Evolutionary conservation across 2,797 vertebrate species (phyloP).

Genomic region (Chaetophractus vellerosus): DNA sequence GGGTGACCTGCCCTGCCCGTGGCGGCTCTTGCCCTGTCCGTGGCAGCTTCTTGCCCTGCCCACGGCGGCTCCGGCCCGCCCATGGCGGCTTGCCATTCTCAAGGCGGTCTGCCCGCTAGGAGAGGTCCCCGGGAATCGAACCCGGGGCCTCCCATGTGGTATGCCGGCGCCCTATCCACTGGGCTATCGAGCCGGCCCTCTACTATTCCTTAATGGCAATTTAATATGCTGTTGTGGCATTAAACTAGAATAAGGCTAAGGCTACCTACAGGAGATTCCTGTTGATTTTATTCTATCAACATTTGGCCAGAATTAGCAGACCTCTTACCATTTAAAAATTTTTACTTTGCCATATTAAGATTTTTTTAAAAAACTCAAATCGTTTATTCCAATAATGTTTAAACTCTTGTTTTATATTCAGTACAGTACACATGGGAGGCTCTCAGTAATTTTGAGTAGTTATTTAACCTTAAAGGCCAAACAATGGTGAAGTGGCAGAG

Average conservation of each 20-base stretch:
- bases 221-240: background rate
- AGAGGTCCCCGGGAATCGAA: too few species aligned
- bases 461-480: background rate
- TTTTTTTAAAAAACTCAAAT: background rate
- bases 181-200: too few species aligned
- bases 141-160: too few species aligned
- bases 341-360: background rate
- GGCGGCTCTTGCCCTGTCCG: too few species aligned
- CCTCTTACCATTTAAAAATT: background rate
- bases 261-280: background rate
- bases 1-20: too few species aligned
- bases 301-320: background rate
- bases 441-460: background rate
- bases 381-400: background rate
- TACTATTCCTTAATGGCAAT: background rate
- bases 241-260: background rate
- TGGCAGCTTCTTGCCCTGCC: too few species aligned
- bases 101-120: too few species aligned
- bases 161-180: too few species aligned
- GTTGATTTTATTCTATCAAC: background rate
- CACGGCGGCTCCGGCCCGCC: too few species aligned
- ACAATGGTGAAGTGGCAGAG: background rate
- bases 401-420: background rate
- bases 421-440: background rate
- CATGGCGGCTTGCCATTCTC: too few species aligned